phyloP scores from a whole-genome alignment of 2,888 invertebrate species.

The Eumerus sabulonum region DNA sequence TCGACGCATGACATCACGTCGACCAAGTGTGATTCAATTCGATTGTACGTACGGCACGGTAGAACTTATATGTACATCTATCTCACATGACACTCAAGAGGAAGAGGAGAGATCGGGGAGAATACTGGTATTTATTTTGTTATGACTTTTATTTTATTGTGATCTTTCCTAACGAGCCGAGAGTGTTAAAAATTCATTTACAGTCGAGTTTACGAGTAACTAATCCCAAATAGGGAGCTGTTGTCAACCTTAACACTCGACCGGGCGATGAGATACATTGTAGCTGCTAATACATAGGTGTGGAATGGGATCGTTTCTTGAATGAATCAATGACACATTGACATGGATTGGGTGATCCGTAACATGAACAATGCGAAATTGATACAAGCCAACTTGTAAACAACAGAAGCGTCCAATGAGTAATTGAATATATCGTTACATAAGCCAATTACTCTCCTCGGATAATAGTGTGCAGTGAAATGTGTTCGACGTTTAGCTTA shows the following conservation, averaged over 20 bases:
- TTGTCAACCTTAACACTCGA: too few species aligned
- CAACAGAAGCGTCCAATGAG: neutral
- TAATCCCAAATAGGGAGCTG: conserved; percentile 24
- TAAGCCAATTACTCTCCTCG: conserved; percentile 9
- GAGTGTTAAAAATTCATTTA: conserved; percentile 30
- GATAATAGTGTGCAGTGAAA: conserved; percentile 3
- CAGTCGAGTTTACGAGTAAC: conserved; percentile 23
- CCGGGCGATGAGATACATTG: too few species aligned
- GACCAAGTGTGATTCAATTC: conserved; percentile 32
- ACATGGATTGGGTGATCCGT: conserved; percentile 23
- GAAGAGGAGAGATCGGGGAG: too few species aligned
- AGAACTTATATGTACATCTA: too few species aligned
- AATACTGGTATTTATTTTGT: conserved; percentile 14
- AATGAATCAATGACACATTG: conserved; percentile 38
- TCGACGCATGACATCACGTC: conserved; percentile 64
- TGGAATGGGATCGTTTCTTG: conserved; percentile 8
- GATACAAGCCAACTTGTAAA: too few species aligned
- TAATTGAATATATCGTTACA: conserved; percentile 14
- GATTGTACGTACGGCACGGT: conserved; percentile 53
- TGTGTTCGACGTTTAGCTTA: neutral
- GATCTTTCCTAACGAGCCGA: conserved; percentile 22
- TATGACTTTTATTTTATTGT: too few species aligned
- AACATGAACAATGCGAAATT: too few species aligned
- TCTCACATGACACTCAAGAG: too few species aligned
- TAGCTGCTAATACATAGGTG: too few species aligned